Conservation (phyloP, 2,113 vertebrate species). For the Silurus asotus region DNA sequence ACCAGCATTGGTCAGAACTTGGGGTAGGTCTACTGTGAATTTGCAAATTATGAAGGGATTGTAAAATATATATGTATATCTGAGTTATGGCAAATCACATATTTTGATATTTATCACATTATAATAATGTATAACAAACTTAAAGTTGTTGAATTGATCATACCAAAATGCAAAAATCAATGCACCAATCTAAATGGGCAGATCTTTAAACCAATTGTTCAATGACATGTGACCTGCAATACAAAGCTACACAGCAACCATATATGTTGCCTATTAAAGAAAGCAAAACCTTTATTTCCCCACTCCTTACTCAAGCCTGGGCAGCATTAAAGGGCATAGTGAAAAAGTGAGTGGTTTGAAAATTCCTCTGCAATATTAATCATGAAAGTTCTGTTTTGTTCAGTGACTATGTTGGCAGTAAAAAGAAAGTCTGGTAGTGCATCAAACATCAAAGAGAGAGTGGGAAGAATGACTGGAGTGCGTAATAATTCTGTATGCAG, state of each 20-base stretch:
- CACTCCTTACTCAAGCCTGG: neutral
- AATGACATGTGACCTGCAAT: neutral
- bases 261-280: neutral
- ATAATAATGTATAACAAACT: neutral
- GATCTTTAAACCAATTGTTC: neutral
- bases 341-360: neutral
- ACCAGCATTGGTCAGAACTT: neutral
- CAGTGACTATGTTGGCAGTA: neutral
- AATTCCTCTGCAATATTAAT: neutral
- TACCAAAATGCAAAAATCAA: neutral
- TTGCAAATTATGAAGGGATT: neutral
- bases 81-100: neutral
- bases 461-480: neutral
- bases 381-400: neutral
- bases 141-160: neutral
- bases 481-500: neutral
- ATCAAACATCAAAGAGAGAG: neutral
- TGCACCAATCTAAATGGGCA: neutral
- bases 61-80: neutral
- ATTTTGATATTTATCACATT: neutral
- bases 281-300: neutral
- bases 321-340: neutral
- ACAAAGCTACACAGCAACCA: neutral
- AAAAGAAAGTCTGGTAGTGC: neutral
- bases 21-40: neutral